phyloP scores from a whole-genome alignment of 2,888 invertebrate species.

The Agriopis aurantiaria region DNA sequence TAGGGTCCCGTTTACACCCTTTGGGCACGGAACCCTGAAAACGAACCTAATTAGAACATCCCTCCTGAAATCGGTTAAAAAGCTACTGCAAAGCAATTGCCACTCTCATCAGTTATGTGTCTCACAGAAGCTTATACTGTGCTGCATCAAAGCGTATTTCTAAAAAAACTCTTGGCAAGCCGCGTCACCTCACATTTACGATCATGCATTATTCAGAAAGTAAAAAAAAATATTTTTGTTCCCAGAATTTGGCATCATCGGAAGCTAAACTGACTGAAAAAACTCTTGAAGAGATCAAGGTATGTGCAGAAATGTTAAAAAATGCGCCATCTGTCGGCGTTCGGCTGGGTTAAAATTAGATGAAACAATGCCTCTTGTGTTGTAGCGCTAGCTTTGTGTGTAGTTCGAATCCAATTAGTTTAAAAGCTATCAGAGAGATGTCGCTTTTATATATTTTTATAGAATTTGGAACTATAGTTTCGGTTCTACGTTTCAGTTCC shows the following conservation, averaged over 20 bases:
- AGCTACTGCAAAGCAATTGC: too few relatives aligned
- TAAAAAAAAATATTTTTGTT: constrained; percentile 47
- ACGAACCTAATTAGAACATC: too few relatives aligned
- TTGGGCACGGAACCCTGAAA: too few relatives aligned
- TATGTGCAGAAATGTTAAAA: constrained; percentile 42
- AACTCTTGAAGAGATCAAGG: constrained; percentile 82
- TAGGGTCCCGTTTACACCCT: too few relatives aligned
- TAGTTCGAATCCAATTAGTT: constrained; percentile 22
- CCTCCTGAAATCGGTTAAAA: too few relatives aligned
- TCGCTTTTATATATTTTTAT: constrained; percentile 19
- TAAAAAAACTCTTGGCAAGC: not conserved
- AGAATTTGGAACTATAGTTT: not conserved
- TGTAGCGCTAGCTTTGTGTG: not conserved
- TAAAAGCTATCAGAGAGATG: constrained; percentile 18
- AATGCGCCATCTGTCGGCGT: constrained; percentile 57
- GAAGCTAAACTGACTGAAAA: constrained; percentile 76
- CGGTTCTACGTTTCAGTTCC: too few relatives aligned
- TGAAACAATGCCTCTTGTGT: not conserved
- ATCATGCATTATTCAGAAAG: not conserved
- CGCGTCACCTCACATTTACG: too few relatives aligned
- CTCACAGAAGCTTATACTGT: too few relatives aligned
- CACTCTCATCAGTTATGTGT: too few relatives aligned
- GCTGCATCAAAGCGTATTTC: not conserved
- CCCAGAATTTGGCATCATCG: constrained; percentile 73
- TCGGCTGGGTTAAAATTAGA: not conserved